Conservation (phyloP, 2,113 vertebrate species). For the Nycticebus coucang region DNA sequence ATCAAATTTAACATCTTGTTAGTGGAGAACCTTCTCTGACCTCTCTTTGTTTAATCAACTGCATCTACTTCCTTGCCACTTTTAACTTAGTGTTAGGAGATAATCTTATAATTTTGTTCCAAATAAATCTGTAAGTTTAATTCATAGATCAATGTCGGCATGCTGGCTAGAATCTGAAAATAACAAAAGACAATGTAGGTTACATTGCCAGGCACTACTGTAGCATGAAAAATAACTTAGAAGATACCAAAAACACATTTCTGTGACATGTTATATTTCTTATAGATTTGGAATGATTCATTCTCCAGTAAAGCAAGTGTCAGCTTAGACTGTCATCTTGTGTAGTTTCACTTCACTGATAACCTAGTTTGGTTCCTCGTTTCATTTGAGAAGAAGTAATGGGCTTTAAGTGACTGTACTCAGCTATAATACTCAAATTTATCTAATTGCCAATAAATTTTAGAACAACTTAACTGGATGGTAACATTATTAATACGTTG, state of each 20-base stretch:
- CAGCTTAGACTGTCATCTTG: background rate
- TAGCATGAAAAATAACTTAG: slow-evolving; percentile 21
- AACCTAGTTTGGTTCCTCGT: background rate
- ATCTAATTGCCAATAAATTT: background rate
- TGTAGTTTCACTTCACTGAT: background rate
- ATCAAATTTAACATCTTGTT: background rate
- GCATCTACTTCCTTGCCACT: background rate
- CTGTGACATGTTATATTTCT: background rate
- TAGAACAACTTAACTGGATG: background rate
- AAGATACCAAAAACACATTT: background rate
- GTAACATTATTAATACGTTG: background rate
- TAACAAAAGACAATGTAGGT: background rate
- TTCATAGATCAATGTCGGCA: background rate
- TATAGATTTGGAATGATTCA: background rate
- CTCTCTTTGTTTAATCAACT: background rate
- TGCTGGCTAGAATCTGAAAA: background rate
- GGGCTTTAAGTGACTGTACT: background rate
- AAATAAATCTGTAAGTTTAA: background rate
- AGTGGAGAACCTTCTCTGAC: background rate
- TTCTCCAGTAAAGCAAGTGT: background rate
- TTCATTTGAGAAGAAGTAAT: background rate
- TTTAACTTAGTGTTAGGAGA: background rate
- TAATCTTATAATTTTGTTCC: background rate
- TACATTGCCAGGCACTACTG: background rate
- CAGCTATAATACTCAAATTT: background rate